Conservation (phyloP, 1,140 invertebrate genomes). For the Diprion similis region DNA sequence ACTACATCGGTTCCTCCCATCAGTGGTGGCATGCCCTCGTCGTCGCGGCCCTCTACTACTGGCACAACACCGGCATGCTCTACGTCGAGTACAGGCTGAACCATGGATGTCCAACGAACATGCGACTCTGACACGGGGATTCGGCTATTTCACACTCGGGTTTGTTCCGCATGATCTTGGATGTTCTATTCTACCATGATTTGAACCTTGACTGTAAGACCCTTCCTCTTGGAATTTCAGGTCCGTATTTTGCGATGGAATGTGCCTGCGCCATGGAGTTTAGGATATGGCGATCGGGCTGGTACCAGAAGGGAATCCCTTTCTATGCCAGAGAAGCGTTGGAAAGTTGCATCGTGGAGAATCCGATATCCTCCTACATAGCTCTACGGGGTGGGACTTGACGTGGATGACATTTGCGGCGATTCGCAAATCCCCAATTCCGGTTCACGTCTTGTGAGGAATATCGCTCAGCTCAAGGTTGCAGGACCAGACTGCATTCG, state of each 20-base stretch:
- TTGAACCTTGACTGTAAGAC: neutral
- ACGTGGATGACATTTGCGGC: neutral
- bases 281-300: slow-evolving; percentile 41
- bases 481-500: neutral
- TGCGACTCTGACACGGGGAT: slow-evolving; percentile 55
- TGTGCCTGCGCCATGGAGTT: slow-evolving; percentile 51
- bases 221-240: neutral
- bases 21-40: slow-evolving; percentile 96
- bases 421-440: neutral
- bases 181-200: neutral
- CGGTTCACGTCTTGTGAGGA: neutral
- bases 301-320: slow-evolving; percentile 38
- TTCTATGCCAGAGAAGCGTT: slow-evolving; percentile 48
- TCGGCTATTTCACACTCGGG: neutral
- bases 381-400: slow-evolving; percentile 21
- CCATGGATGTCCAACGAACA: slow-evolving; percentile 75
- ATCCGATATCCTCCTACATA: slow-evolving; percentile 44
- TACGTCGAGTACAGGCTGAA: slow-evolving; percentile 86
- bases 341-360: slow-evolving; percentile 44
- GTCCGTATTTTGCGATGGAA: slow-evolving; percentile 39
- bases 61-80: slow-evolving; percentile 91
- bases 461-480: neutral
- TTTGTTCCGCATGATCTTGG: neutral
- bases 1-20: slow-evolving; percentile 93
- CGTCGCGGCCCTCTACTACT: slow-evolving; percentile 88